These are phyloP conservation scores for Drosophila truncata DNA, from an alignment of 1,140 invertebrate species.

Conservation along the genomic window DNA sequence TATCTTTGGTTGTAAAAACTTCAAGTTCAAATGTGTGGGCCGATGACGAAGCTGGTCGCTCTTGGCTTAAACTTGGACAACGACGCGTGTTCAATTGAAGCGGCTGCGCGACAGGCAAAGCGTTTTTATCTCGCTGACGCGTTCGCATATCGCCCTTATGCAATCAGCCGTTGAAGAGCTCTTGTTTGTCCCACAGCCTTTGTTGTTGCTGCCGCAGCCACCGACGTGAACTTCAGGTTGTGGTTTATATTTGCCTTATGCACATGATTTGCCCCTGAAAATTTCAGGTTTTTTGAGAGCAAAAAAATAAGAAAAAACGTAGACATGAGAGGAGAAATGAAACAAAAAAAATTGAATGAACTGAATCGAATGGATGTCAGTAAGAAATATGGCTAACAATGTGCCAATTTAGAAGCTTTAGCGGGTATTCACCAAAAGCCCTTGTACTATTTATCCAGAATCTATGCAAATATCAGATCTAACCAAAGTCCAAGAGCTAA, in stretches of 20 bases:
- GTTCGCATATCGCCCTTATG: slow-evolving; percentile 64
- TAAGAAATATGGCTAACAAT: slow-evolving; percentile 7
- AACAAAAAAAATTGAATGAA: slow-evolving; percentile 16
- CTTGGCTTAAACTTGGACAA: slow-evolving; percentile 57
- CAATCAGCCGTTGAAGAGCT: slow-evolving; percentile 59
- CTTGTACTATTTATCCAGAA: neutral
- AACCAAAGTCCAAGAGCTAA: slow-evolving; percentile 2
- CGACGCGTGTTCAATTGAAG: slow-evolving; percentile 73
- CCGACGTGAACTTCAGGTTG: slow-evolving; percentile 56
- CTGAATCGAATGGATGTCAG: slow-evolving; percentile 10
- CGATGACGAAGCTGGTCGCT: slow-evolving; percentile 44
- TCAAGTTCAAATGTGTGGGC: slow-evolving; percentile 64
- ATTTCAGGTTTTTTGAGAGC: slow-evolving; percentile 76
- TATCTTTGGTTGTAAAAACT: slow-evolving; percentile 44
- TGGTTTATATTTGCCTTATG: slow-evolving; percentile 64
- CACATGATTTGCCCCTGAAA: slow-evolving; percentile 78
- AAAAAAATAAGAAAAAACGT: slow-evolving; percentile 18
- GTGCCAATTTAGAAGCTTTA: neutral
- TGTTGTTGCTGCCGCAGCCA: slow-evolving; percentile 16
- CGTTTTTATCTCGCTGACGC: slow-evolving; percentile 65
- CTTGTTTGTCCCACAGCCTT: slow-evolving; percentile 53
- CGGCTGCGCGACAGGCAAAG: slow-evolving; percentile 36
- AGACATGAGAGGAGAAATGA: slow-evolving; percentile 32
- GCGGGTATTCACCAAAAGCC: neutral
- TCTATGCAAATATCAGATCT: neutral